Conservation (phyloP, 2,113 vertebrate species). For the Pleuronectes platessa region DNA sequence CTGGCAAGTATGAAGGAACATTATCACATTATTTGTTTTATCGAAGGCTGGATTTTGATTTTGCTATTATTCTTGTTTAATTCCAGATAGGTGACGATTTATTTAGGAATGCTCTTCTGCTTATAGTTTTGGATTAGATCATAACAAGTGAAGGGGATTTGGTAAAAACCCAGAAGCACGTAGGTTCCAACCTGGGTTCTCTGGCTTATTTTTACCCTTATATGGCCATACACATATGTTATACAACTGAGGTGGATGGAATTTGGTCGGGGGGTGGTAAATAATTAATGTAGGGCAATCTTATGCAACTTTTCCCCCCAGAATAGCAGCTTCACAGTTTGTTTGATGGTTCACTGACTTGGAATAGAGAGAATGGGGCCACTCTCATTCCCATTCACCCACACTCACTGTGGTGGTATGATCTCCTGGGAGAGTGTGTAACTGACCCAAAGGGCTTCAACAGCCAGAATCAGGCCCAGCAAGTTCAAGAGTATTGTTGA, state of each 20-base stretch:
- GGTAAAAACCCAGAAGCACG: background rate
- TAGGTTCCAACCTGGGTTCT: background rate
- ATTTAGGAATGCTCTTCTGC: background rate
- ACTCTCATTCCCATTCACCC: too few relatives aligned
- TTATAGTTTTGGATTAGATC: background rate
- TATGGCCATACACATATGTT: background rate
- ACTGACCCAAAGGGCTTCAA: too few relatives aligned
- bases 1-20: background rate
- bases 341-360: background rate
- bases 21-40: background rate
- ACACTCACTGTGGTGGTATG: too few relatives aligned
- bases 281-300: background rate
- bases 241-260: background rate
- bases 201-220: background rate
- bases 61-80: background rate
- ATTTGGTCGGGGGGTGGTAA: too few relatives aligned
- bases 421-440: background rate
- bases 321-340: background rate
- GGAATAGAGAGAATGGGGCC: background rate
- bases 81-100: background rate
- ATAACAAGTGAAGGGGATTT: too few relatives aligned
- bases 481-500: too few relatives aligned
- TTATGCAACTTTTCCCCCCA: background rate
- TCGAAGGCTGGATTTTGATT: background rate
- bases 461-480: too few relatives aligned